Evolutionary conservation across 92 coral and sea anemone genomes (phyloP).

Genomic region (Epizoanthus illoricatus): DNA sequence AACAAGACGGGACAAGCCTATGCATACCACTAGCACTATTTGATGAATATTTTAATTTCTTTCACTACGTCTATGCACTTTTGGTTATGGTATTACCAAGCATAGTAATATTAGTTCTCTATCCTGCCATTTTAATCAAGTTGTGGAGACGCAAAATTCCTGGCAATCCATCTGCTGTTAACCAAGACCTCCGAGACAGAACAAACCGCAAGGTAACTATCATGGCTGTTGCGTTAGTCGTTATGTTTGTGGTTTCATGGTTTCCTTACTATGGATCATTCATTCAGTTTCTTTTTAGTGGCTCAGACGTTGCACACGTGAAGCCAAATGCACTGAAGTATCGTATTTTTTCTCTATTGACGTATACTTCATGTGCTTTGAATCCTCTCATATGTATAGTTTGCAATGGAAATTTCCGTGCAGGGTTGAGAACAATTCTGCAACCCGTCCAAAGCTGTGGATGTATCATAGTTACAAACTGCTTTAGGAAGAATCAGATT

Average conservation of each 20-base stretch:
- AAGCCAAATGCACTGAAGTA: not conserved
- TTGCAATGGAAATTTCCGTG: not conserved
- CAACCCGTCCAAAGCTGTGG: not conserved
- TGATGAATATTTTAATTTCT: not conserved
- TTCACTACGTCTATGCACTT: not conserved
- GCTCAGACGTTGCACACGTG: not conserved
- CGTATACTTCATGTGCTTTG: not conserved
- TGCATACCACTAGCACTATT: too few relatives aligned
- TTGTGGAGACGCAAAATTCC: not conserved
- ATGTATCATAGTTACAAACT: not conserved
- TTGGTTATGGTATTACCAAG: not conserved
- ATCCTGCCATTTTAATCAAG: conserved; percentile 5
- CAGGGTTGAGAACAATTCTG: not conserved
- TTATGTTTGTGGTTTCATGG: not conserved
- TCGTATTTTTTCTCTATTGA: not conserved
- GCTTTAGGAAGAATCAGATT: too few relatives aligned
- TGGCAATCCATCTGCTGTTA: not conserved
- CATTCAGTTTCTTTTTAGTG: not conserved
- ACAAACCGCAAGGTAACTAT: not conserved
- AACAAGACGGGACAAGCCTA: not conserved
- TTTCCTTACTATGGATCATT: not conserved
- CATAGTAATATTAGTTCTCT: not conserved
- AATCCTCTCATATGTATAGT: conserved; percentile 6
- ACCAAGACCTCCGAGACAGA: not conserved
- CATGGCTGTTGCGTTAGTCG: not conserved